phyloP scores from a whole-genome alignment of 2,888 invertebrate genomes.

The Allygus modestus region DNA sequence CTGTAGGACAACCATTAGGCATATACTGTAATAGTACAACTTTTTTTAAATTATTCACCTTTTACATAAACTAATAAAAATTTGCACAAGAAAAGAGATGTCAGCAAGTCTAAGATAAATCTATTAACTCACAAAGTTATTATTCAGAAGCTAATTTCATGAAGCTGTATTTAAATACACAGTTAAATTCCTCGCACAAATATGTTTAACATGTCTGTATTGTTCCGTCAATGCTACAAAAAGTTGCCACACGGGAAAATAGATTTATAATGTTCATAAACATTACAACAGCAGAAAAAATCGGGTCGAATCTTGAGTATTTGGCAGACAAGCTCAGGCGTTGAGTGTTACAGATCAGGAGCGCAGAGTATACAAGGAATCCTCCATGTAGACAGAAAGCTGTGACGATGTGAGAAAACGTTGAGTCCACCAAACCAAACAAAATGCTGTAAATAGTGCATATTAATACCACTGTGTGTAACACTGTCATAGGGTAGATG shows the following conservation, averaged over 20 bases:
- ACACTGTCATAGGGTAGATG: background rate
- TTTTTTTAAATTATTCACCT: no score
- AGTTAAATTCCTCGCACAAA: no score
- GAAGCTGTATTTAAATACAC: no score
- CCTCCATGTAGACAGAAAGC: constrained; percentile 20
- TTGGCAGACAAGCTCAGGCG: background rate
- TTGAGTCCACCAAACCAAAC: background rate
- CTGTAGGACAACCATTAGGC: no score
- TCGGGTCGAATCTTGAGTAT: constrained; percentile 2
- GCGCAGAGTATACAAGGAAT: background rate
- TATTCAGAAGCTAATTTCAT: no score
- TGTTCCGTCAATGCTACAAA: background rate
- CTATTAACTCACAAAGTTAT: no score
- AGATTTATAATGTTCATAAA: constrained; percentile 35
- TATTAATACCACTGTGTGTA: constrained; percentile 4
- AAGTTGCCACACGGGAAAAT: background rate
- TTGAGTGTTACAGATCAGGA: constrained; percentile 40
- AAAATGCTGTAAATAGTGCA: constrained; percentile 12
- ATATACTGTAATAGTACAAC: no score
- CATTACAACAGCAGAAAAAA: constrained; percentile 16
- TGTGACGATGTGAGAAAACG: background rate
- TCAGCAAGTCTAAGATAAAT: no score
- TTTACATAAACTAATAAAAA: no score
- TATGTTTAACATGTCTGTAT: background rate
- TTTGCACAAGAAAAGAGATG: no score